Conservation (phyloP, 2,113 vertebrate species). For the Anhinga anhinga region DNA sequence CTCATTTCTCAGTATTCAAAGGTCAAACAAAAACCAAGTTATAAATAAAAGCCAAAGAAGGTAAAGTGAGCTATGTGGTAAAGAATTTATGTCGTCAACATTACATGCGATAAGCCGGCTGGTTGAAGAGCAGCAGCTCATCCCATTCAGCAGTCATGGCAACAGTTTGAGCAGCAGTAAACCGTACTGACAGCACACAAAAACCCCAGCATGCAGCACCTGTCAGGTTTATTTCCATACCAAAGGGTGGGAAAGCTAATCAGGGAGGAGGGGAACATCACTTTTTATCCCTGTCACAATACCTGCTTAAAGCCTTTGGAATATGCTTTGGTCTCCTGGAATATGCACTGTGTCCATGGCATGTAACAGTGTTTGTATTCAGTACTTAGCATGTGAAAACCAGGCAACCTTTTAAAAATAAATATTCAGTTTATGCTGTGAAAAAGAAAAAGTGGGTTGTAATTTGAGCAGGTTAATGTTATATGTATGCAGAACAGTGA, state of each 20-base stretch:
- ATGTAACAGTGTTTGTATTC: background rate
- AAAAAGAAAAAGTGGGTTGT: background rate
- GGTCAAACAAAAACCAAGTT: slow-evolving; percentile 28
- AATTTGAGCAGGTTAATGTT: background rate
- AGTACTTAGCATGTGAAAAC: background rate
- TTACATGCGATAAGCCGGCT: background rate
- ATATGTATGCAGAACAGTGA: background rate
- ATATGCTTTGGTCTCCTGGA: background rate
- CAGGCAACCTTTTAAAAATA: background rate
- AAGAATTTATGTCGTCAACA: background rate
- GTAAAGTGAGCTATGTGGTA: background rate
- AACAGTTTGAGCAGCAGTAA: background rate
- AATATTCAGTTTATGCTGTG: background rate
- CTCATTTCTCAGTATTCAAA: slow-evolving; percentile 13
- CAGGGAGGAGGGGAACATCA: background rate
- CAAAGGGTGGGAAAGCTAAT: background rate
- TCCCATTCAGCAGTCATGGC: background rate
- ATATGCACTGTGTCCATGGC: background rate
- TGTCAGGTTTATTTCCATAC: slow-evolving; percentile 10
- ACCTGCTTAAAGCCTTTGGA: background rate
- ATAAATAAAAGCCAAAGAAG: background rate
- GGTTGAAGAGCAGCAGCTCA: background rate
- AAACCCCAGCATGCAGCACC: background rate
- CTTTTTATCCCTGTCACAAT: background rate
- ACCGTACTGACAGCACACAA: background rate